A percentile compares a stretch with the other conserved stretches of the same genome.
Conservation (phyloP, 2,113 vertebrate genomes). For the Puma concolor region DNA sequence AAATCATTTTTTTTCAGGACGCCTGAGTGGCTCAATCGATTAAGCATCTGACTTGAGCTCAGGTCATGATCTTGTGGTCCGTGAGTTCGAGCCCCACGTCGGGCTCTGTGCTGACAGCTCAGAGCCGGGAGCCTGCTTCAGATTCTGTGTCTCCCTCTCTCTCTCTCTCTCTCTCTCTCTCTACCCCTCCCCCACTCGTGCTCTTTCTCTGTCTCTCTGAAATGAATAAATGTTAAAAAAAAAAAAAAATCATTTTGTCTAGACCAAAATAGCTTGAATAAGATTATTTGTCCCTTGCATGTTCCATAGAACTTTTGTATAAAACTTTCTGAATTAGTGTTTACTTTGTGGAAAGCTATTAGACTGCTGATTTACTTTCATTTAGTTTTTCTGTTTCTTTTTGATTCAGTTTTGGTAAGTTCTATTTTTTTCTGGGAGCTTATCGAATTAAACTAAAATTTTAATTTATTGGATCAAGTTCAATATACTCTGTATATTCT, state of each 20-base stretch:
- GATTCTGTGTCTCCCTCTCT: no score
- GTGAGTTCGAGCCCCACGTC: no score
- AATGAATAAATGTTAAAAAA: no score
- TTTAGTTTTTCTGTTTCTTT: conserved; percentile 32
- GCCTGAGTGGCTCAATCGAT: no score
- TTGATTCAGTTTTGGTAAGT: neutral
- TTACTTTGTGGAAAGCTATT: neutral
- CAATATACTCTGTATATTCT: neutral
- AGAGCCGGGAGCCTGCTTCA: no score
- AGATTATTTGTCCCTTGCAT: neutral
- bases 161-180: no score
- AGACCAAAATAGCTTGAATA: neutral
- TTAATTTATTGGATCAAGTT: neutral
- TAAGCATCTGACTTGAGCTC: no score
- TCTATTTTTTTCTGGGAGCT: neutral
- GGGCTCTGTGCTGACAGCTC: no score
- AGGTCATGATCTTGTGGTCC: no score
- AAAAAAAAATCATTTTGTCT: neutral
- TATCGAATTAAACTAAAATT: neutral
- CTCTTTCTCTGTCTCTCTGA: no score
- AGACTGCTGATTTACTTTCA: neutral
- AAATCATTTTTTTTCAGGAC: neutral
- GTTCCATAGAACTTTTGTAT: neutral
- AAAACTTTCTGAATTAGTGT: neutral
- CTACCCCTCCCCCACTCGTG: no score